phyloP scores from a whole-genome alignment of 2,888 invertebrate genomes.

The Dorcus parallelipipedus region DNA sequence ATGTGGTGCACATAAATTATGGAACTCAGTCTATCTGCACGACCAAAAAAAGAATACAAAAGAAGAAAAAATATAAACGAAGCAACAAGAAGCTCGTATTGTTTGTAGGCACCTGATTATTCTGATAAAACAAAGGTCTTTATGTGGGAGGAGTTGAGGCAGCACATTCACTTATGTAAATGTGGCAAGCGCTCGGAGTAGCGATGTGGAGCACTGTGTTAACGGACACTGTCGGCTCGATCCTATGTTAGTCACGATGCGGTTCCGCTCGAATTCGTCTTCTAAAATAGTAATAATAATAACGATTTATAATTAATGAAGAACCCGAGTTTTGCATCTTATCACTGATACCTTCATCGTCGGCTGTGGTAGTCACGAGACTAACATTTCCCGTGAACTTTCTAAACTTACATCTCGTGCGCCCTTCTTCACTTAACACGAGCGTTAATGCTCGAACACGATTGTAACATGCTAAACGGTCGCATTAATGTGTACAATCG shows the following conservation, averaged over 20 bases:
- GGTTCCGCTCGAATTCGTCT: constrained; percentile 2
- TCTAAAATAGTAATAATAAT: neutral
- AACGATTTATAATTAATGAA: neutral
- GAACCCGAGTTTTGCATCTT: neutral
- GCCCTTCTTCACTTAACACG: constrained; percentile 9
- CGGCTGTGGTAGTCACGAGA: constrained; percentile 1
- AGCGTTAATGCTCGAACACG: constrained; percentile 9
- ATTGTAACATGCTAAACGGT: constrained; percentile 11
- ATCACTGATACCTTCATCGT: neutral
- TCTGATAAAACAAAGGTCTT: constrained; percentile 10
- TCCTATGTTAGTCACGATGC: neutral
- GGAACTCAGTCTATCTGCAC: neutral
- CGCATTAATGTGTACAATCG: constrained; percentile 5
- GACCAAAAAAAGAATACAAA: neutral
- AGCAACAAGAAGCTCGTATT: neutral
- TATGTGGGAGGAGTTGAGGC: constrained; percentile 7
- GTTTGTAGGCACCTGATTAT: constrained; percentile 9
- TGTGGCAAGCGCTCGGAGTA: constrained; percentile 2
- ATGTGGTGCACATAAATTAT: neutral
- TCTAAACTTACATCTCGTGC: constrained; percentile 7
- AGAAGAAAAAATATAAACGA: neutral
- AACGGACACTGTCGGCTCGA: neutral
- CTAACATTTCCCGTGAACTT: constrained; percentile 5
- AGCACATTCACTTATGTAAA: constrained; percentile 10
- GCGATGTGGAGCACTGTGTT: constrained; percentile 10